These are phyloP conservation scores for Proisotoma minuta DNA, from an alignment of 2,888 invertebrate species.

Conservation along the genomic window DNA sequence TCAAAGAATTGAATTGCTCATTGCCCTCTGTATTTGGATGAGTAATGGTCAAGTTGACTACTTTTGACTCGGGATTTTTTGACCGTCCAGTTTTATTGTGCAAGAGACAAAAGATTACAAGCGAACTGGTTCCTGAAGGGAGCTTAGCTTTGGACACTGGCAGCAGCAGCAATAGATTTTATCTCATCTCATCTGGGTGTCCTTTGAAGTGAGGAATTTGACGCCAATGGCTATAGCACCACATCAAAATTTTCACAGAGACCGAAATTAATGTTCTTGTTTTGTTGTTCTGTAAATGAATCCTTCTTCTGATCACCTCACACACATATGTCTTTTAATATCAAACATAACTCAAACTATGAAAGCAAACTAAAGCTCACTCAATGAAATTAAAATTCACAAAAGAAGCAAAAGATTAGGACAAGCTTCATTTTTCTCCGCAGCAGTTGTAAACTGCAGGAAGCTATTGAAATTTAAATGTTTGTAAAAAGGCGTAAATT, in stretches of 20 bases:
- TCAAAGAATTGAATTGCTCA: no score
- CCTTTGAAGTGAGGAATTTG: slow-evolving; percentile 25
- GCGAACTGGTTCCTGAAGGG: no score
- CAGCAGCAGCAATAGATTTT: slow-evolving; percentile 20
- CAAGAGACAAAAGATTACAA: background rate
- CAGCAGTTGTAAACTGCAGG: no score
- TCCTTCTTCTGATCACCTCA: slow-evolving; percentile 5
- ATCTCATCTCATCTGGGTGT: slow-evolving; percentile 24
- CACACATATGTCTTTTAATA: no score
- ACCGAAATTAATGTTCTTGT: slow-evolving; percentile 25
- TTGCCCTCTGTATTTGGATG: background rate
- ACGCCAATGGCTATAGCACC: slow-evolving; percentile 12
- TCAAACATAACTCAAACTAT: no score
- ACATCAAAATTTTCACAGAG: slow-evolving; percentile 3
- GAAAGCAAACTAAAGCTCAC: no score
- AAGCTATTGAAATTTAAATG: no score
- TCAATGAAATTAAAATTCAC: no score
- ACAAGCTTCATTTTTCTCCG: no score
- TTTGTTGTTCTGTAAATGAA: no score
- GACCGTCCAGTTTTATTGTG: background rate
- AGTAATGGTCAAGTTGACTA: background rate
- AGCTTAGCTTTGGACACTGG: slow-evolving; percentile 5
- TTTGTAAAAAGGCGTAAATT: no score
- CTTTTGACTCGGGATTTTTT: background rate
- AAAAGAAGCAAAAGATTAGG: no score